phyloP scores from a whole-genome alignment of 2,797 vertebrate species.

The Arrhamphus sclerolepis region DNA sequence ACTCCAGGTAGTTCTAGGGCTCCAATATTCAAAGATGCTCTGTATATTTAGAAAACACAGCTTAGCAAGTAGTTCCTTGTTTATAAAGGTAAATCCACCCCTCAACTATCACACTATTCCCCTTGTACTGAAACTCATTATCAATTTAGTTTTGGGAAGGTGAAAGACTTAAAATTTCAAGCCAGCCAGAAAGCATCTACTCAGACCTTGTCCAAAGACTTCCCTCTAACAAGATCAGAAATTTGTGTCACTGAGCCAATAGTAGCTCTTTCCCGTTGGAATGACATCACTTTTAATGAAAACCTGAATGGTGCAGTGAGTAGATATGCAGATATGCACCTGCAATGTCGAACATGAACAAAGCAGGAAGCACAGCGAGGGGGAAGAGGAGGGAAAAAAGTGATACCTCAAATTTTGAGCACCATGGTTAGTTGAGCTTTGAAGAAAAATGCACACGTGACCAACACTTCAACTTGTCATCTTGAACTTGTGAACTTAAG shows the following conservation, averaged over 20 bases:
- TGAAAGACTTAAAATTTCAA: background rate
- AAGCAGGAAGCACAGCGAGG: background rate
- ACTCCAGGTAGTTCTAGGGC: background rate
- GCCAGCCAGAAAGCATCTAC: background rate
- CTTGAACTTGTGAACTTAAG: too few species aligned
- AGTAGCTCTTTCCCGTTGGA: too few species aligned
- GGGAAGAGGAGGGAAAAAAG: background rate
- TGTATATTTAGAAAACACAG: background rate
- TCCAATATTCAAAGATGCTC: background rate
- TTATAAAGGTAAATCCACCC: slow-evolving; percentile 43
- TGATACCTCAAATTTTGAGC: background rate
- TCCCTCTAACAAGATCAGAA: background rate
- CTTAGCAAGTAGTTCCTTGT: background rate
- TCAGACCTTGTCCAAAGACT: background rate
- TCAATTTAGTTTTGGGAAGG: background rate
- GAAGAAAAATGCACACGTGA: too few species aligned
- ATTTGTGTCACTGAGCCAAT: background rate
- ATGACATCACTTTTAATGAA: too few species aligned
- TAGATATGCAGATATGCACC: slow-evolving; percentile 11
- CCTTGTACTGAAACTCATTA: background rate
- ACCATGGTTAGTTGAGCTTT: too few species aligned
- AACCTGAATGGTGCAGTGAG: background rate
- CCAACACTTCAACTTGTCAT: too few species aligned
- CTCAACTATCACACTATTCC: slow-evolving; percentile 24
- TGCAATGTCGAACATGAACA: slow-evolving; percentile 3